Percentiles rank a stretch among this genome's conserved stretches.
phyloP scores from a whole-genome alignment of 2,113 vertebrate species.

The Nettapus auritus region DNA sequence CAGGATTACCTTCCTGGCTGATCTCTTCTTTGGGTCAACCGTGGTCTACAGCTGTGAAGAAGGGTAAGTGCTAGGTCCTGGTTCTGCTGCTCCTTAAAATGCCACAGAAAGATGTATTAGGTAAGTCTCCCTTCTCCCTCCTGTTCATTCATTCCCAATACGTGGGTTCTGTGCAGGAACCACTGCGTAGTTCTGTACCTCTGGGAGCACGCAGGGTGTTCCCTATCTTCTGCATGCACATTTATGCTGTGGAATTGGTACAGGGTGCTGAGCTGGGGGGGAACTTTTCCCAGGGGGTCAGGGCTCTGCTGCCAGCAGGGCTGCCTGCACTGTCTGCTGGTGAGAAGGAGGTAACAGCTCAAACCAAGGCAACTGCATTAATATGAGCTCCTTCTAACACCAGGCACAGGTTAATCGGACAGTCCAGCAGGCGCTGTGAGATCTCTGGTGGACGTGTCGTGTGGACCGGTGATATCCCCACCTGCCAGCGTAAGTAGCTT shows the following conservation, averaged over 20 bases:
- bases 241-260: background rate
- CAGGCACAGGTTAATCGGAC: slow-evolving; percentile 68
- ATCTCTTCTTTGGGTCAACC: slow-evolving; percentile 29
- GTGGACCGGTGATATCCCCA: background rate
- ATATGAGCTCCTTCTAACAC: background rate
- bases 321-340: background rate
- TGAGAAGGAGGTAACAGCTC: background rate
- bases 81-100: background rate
- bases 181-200: background rate
- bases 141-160: background rate
- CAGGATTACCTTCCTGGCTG: background rate
- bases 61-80: slow-evolving; percentile 68
- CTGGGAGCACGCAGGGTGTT: rapidly evolving
- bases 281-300: background rate
- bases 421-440: background rate
- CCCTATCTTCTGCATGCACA: rapidly evolving
- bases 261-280: background rate
- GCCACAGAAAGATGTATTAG: background rate
- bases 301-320: background rate
- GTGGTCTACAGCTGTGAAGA: slow-evolving; percentile 67
- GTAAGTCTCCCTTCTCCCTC: background rate
- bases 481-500: slow-evolving; percentile 57
- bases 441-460: rapidly evolving
- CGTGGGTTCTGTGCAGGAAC: background rate
- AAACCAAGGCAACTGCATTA: background rate